Percentiles rank a stretch among this genome's conserved stretches.
Evolutionary conservation across 2,797 vertebrate species (phyloP).

Genomic region (Danio jaintianensis): DNA sequence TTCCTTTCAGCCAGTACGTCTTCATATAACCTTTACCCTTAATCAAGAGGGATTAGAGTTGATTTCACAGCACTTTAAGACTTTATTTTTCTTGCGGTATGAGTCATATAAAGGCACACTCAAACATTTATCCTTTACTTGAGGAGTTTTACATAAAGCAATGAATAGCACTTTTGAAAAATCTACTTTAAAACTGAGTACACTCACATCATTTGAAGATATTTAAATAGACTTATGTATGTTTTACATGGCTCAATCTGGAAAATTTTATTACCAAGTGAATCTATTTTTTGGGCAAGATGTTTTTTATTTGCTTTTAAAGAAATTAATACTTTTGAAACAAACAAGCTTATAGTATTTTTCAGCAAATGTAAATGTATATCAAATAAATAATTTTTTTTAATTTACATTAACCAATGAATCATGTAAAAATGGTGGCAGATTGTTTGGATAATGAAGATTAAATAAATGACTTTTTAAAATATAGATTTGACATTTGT

Average conservation of each 20-base stretch:
- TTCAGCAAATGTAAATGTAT: no score
- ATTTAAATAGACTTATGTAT: not conserved
- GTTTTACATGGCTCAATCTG: not conserved
- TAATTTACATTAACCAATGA: no score
- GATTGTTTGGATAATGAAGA: no score
- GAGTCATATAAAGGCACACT: not conserved
- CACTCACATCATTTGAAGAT: not conserved
- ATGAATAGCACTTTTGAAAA: not conserved
- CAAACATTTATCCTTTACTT: not conserved
- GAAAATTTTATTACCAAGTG: not conserved
- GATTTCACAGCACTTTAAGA: constrained; percentile 14
- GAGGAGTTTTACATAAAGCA: not conserved
- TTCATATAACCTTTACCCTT: constrained; percentile 80
- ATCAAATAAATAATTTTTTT: no score
- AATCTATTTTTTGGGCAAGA: no score
- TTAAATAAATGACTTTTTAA: no score
- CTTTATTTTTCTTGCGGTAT: not conserved
- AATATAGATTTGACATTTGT: no score
- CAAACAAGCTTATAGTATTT: no score
- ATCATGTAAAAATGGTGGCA: no score
- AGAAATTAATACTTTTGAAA: no score
- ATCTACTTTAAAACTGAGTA: not conserved
- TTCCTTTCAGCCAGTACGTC: constrained; percentile 83
- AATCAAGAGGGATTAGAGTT: constrained; percentile 29
- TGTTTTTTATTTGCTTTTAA: no score